A percentile compares a stretch with the other conserved stretches of the same genome.
Evolutionary conservation across 64 coral and sea anemone genomes (phyloP).

Genomic region (Montipora sp.): DNA sequence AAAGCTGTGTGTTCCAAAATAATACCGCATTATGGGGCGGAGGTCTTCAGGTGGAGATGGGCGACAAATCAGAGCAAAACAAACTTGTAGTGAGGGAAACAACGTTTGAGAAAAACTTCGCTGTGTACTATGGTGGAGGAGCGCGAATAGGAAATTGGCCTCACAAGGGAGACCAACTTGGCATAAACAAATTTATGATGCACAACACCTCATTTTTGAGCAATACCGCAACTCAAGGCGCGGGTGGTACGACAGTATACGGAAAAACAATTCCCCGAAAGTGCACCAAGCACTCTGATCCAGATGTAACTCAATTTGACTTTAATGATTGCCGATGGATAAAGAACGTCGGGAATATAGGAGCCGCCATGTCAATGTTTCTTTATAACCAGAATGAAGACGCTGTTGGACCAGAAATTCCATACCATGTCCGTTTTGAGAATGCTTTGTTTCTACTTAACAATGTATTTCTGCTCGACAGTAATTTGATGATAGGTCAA

Average conservation of each 20-base stretch:
- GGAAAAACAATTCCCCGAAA: slow-evolving; percentile 58
- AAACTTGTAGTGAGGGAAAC: slow-evolving; percentile 22
- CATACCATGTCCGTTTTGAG: slow-evolving; percentile 65
- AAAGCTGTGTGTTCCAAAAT: slow-evolving; percentile 49
- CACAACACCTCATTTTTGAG: slow-evolving; percentile 27
- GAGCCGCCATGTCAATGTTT: slow-evolving; percentile 69
- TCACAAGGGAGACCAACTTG: background rate
- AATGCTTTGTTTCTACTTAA: slow-evolving; percentile 50
- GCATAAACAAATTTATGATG: slow-evolving; percentile 19
- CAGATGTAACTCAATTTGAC: slow-evolving; percentile 21
- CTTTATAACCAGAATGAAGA: slow-evolving; percentile 74
- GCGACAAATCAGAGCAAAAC: slow-evolving; percentile 52
- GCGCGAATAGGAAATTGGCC: slow-evolving; percentile 58
- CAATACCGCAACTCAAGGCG: slow-evolving; percentile 58
- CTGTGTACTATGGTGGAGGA: slow-evolving; percentile 72
- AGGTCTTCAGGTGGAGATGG: slow-evolving; percentile 63
- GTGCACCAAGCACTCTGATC: background rate
- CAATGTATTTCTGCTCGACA: background rate
- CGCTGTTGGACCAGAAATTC: slow-evolving; percentile 73
- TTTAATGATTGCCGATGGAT: slow-evolving; percentile 53
- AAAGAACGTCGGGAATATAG: slow-evolving; percentile 64
- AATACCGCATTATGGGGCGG: slow-evolving; percentile 83
- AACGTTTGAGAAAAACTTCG: slow-evolving; percentile 63
- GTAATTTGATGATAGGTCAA: slow-evolving; percentile 50
- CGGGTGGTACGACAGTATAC: slow-evolving; percentile 75